Evolutionary conservation across 2,797 vertebrate genomes (phyloP), one percentile per base, ranked within the genome.

Genomic region (Holocentrus rufus): DNA sequence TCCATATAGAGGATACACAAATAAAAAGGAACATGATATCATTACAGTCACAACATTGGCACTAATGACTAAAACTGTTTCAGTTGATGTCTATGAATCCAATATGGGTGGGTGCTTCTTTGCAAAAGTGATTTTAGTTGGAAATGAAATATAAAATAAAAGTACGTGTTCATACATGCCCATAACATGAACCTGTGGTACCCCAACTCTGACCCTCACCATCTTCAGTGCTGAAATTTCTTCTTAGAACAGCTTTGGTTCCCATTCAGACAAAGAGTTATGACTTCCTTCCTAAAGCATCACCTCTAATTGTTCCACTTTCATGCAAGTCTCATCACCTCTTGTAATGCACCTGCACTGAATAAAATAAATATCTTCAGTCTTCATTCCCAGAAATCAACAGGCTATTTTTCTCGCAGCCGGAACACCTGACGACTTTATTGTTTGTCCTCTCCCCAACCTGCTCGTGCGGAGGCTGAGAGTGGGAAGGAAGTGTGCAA

Each of bases 211-310:
- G 3, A 39, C 1, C 39, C 17, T 5, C 30, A 55, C 8, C 36
- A 47, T 55, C 31, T 52, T 72, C 14, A 44, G 49, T 2, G 7
- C 66, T 65, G 36, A 79, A 65, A 60, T 23, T 23, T 70, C 56
- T 85, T 72, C 84, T 83, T 78, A 74, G 22, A 78, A n/a, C 27
- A 64, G 58, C 31, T 69, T 71, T 85, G 87, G 69, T 77, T 80
- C 81, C 65, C 17, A 49, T 85, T 61, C 18, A 54, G 25, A 54
- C 2, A 74, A 55, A 58, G 25, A 60, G 11, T 56, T 65, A 1
- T 47, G 23, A 68, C 66, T 77, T 74, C 18, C 30, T 11, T 50
- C 4, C 3, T 64, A 39, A 82, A 67, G n/a, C 31, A 20, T n/a
- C 13, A 44, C 5, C 44, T 34, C 17, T 62, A 30, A 74, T 65